These are phyloP conservation scores for Masticophis lateralis DNA, from an alignment of 2,797 vertebrate species.

Conservation along the genomic window DNA sequence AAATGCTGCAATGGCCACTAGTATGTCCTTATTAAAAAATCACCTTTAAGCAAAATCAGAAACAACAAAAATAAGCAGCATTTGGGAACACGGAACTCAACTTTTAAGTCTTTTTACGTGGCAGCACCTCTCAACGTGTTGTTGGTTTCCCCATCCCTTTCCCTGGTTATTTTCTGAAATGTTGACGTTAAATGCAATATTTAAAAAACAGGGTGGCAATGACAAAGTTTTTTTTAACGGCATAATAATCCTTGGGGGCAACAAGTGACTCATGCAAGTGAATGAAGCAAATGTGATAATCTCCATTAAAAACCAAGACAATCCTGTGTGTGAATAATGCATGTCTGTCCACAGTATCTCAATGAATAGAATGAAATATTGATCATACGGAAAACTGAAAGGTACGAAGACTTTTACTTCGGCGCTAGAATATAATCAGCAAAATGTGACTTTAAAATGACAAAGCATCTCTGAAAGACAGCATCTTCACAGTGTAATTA, in stretches of 20 bases:
- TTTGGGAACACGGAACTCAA: background rate
- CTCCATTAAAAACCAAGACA: slow-evolving; percentile 19
- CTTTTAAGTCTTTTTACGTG: background rate
- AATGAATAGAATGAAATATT: slow-evolving; percentile 40
- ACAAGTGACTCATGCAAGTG: slow-evolving; percentile 12
- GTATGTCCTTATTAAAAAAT: background rate
- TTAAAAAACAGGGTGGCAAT: background rate
- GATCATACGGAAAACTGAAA: slow-evolving; percentile 21
- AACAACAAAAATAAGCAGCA: background rate
- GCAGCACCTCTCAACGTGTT: background rate
- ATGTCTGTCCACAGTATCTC: slow-evolving; percentile 26
- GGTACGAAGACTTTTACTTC: slow-evolving; percentile 19
- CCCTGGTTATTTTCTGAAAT: background rate
- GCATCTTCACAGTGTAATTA: background rate
- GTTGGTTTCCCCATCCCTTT: background rate
- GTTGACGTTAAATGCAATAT: slow-evolving; percentile 6
- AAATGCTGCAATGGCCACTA: background rate
- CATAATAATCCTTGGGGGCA: slow-evolving; percentile 15
- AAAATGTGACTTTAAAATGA: slow-evolving; percentile 30
- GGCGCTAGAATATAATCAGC: slow-evolving; percentile 22
- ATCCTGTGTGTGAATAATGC: slow-evolving; percentile 29
- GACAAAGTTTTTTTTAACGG: background rate
- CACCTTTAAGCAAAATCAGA: background rate
- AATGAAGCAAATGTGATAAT: slow-evolving; percentile 30
- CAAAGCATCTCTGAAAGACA: slow-evolving; percentile 16